These are phyloP conservation scores for Podabrus alpinus DNA, from an alignment of 2,888 invertebrate species.

Conservation along the genomic window DNA sequence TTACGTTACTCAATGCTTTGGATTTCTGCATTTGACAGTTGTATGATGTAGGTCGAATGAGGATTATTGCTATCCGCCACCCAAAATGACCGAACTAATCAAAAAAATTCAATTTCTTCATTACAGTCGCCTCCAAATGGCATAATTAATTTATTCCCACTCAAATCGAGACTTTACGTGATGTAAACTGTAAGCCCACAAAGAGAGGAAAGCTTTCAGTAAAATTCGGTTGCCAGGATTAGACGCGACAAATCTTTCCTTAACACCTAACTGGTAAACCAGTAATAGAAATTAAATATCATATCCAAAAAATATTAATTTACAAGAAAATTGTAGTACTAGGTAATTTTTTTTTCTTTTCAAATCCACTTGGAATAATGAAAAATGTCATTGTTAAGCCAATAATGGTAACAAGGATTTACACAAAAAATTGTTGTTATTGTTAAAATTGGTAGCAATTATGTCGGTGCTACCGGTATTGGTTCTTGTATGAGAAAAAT, in stretches of 20 bases:
- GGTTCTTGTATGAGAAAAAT: constrained; percentile 1
- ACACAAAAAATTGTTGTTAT: neutral
- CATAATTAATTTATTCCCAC: neutral
- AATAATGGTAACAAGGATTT: neutral
- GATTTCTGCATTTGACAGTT: constrained; percentile 37
- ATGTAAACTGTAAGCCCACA: constrained; percentile 7
- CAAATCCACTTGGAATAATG: neutral
- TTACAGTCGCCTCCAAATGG: neutral
- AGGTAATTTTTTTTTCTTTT: neutral
- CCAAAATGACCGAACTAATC: constrained; percentile 31
- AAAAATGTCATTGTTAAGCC: neutral
- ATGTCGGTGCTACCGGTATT: constrained; percentile 17
- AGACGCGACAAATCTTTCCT: constrained; percentile 14
- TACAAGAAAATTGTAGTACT: constrained; percentile 9
- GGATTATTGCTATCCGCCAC: constrained; percentile 32
- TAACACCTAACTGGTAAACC: constrained; percentile 22
- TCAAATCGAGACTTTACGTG: neutral
- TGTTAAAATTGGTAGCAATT: neutral
- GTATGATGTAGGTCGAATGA: constrained; percentile 35
- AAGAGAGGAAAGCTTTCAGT: constrained; percentile 20
- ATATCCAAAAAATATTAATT: constrained; percentile 23
- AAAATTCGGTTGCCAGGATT: constrained; percentile 27
- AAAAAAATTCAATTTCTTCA: constrained; percentile 28
- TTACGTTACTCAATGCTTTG: constrained; percentile 31
- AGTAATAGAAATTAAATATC: constrained; percentile 6